Base-by-base conservation (phyloP, 2,113 vertebrate species). In the Anseranas semipalmata region DNA sequence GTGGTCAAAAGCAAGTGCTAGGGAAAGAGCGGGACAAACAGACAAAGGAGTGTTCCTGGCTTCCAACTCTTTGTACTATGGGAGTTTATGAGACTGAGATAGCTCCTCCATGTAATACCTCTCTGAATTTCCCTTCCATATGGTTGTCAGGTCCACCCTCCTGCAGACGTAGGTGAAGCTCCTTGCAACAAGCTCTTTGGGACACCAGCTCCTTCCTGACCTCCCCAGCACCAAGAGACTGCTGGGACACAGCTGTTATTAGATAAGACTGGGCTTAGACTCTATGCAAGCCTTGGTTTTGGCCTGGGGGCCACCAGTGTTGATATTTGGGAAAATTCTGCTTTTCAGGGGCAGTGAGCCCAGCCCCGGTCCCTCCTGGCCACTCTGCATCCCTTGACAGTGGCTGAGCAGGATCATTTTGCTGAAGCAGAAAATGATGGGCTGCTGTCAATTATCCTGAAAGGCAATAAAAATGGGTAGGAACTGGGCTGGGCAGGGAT, bases 121-220 rank as follows among this genome's bases (percentile, higher is more conserved):
- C 30, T 43, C 39, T 30, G 14, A 41, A 41, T 65, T 75, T 50
- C 21, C n/a, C n/a, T 76, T 52, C 43, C 9, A 0, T 0, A 0
- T 37, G 16, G 25, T 56, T 70, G 12, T 27, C 67, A 55, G 18
- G 21, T 50, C 25, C 25, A 21, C 22, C 24, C 13, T 74, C 59
- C 45, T 0, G 1, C 50, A 81, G 65, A 11, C 6, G 30, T 9
- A 70, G 30, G 33, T 70, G 68, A 18, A 70, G 72, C 45, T 89
- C 30, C 24, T 53, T 66, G 55, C 24, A 17, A 32, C 13, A 62
- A 62, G 30, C 4, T 50, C 19, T 9, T 19, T 32, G 39, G 63
- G 30, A 28, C 35, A 85, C 10, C 35, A 43, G 35, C 15, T 15
- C 30, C 33, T 39, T 56, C 35, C 17, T 87, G 65, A 39, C 55